Base-by-base conservation (phyloP, 2,888 invertebrate genomes). In the Erebia epiphron region DNA sequence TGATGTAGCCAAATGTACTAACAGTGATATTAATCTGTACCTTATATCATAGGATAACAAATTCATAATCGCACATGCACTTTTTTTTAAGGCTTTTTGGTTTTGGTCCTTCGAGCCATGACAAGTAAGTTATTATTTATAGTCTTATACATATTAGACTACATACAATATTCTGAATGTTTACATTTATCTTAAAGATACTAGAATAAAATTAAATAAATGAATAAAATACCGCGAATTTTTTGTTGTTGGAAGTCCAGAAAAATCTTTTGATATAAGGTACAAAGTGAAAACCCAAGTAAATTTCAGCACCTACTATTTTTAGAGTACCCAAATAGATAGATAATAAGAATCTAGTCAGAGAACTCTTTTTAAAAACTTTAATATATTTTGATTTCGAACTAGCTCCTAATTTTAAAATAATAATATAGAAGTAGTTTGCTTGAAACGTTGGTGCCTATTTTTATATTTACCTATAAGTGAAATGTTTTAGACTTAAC, bases 361-460 rank as follows among this genome's bases (percentile, higher is more conserved):
- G 72, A 72, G 67, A 73, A 77, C 74, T 71, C 58, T 71, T 73
- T 74, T 75, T 70, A 52, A 71, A 75, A 68, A 35, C 66, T 69
- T 73, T 75, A 58, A 58, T 21, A 67, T 35, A 35, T 35, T 57
- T 65, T 57, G 56, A 66, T 46, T 58, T 67, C 74, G 67, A 70
- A 75, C 75, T 75, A 72, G 70, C 66, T 72, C 68, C 54, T 72
- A 74, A 65, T 66, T 73, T 76, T 46, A 69, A 52, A 71, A 52
- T 69, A 11, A 46, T 35, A 69, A 71, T 75, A 67, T 88, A 88
- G 86, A 80, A 73, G 85, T 89, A 89, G 88, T 80, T 83, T 77
- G 90, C 90, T 89, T 83, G 80, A 83, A 85, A 79, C 83, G 86
- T 82, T 80, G 86, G 90, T 90, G 90, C 89, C 88, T 89, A 89